Evolutionary conservation across 2,888 invertebrate genomes (phyloP), one percentile per base, ranked within the genome.

Genomic region (Ptilodon capucinus): DNA sequence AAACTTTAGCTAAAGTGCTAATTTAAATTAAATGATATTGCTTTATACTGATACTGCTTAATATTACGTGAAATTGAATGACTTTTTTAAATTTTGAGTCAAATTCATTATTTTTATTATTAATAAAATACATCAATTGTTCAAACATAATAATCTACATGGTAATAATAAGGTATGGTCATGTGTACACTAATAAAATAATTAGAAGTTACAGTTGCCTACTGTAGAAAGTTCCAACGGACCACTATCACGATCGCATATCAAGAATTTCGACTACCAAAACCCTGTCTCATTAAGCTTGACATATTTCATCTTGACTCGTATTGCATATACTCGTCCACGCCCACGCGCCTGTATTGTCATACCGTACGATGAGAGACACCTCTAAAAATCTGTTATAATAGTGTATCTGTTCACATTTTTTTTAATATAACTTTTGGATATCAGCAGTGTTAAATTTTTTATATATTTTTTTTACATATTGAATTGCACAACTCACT

Each of bases 271-370:
- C 25, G 6, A 13, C 19, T 2, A 16, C 2, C 34, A 21, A 13
- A 32, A 11, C n/a, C 13, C 38, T 39, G 11, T 11, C 13, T 21
- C 28, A 28, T 44, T 28, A 30, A 9, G 13, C 14, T 17, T 30
- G 21, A 39, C 21, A 13, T 11, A 32, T 17, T 32, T 16, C 19
- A 17, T 19, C 40, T 48, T 48, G 48, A 48, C 54, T 51, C 52
- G 8, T 56, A 39, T 60, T 42, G 67, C 63, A 71, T 71, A 58
- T 61, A 45, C 28, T 64, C 42, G 48, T 71, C 65, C 70, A 40
- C 68, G 57, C 82, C 80, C 74, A 82, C 82, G 68, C 68, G 50
- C 45, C 64, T 64, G 0, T 39, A 13, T 21, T 13, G 39, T 39
- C 39, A 39, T 21, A 21, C n/a, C 25, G 25, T 9, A 25, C 25